phyloP scores from a whole-genome alignment of 2,113 vertebrate species.

The Electrona antarctica region DNA sequence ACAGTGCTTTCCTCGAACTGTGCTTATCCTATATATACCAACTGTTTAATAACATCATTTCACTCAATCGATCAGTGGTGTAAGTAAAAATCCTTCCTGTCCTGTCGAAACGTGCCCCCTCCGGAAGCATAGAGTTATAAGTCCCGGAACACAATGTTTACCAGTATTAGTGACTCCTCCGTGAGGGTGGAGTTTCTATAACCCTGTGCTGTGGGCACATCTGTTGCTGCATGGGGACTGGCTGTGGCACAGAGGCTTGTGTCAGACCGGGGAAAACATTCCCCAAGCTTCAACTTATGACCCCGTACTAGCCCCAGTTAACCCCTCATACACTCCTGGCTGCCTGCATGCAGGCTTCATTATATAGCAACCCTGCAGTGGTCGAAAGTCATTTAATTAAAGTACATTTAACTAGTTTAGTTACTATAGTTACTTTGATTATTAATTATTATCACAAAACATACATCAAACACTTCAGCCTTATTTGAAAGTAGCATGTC shows the following conservation, averaged over 20 bases:
- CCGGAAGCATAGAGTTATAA: neutral
- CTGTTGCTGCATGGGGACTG: conserved; percentile 53
- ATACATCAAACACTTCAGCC: too few species aligned
- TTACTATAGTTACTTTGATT: too few species aligned
- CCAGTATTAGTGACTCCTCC: conserved; percentile 24
- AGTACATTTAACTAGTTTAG: too few species aligned
- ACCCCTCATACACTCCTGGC: conserved; percentile 42
- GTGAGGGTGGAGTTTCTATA: conserved; percentile 40
- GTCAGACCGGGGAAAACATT: conserved; percentile 59
- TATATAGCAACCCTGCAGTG: conserved; percentile 43
- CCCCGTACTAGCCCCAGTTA: conserved; percentile 57
- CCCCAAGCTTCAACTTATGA: conserved; percentile 65
- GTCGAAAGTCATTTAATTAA: too few species aligned
- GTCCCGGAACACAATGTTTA: conserved; percentile 22
- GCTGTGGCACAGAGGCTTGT: conserved; percentile 39
- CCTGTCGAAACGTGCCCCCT: conserved; percentile 3
- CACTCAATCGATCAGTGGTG: too few species aligned
- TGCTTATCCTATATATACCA: too few species aligned
- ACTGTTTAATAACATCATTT: too few species aligned
- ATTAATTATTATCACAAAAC: too few species aligned
- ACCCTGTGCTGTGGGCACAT: conserved; percentile 52
- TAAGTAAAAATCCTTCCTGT: conserved; percentile 8
- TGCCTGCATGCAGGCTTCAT: conserved; percentile 26
- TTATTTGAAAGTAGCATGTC: too few species aligned
- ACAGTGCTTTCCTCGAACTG: conserved; percentile 2